Base-by-base conservation (phyloP, 2,113 vertebrate genomes). In the Cheilinus undulatus region DNA sequence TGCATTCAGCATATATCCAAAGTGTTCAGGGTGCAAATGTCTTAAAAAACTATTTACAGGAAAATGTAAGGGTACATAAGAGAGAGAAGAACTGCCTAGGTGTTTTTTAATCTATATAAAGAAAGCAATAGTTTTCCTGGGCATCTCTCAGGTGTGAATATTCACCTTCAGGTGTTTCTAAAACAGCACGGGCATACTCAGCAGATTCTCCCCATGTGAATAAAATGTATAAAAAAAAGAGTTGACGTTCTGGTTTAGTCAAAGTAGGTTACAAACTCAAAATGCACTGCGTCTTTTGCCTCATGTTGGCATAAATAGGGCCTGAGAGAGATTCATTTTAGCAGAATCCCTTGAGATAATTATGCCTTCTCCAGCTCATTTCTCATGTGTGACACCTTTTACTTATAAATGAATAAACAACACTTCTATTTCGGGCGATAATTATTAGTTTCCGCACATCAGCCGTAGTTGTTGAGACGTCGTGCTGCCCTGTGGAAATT, bases 321-420 rank as follows among this genome's bases (percentile, higher is more conserved):
- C 43, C 64, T n/a, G 8, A 0, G 5, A 61, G 30, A 52, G 75
- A 82, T 48, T 26, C 28, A 72, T 78, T 75, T 78, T 9, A 7
- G 40, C 56, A 0, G 42, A 70, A 67, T 89, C 78, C 68, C 49
- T 1, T 3, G 73, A 71, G 82, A 84, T 68, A 69, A 87, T 73
- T 45, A 68, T 43, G 15, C 77, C 72, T 48, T 0, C 65, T 24
- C 11, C 49, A 19, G 13, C 59, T 78, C 74, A 52, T 85, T 83
- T 42, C 70, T 84, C 81, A 85, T 3, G 20, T 69, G 17, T 62
- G 85, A 81, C 52, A 28, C 50, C 52, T 80, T 73, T 80, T 75
- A 70, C 66, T 76, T 51, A 45, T 28, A 65, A 83, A 89, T 85
- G 65, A 86, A 82, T 54, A 78, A 85, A 86, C 74, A 86, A 72